A percentile compares a stretch with the other conserved stretches of the same genome.
These are phyloP conservation scores for Notechis scutatus DNA, from an alignment of 2,113 vertebrate genomes.

Conservation along the genomic window DNA sequence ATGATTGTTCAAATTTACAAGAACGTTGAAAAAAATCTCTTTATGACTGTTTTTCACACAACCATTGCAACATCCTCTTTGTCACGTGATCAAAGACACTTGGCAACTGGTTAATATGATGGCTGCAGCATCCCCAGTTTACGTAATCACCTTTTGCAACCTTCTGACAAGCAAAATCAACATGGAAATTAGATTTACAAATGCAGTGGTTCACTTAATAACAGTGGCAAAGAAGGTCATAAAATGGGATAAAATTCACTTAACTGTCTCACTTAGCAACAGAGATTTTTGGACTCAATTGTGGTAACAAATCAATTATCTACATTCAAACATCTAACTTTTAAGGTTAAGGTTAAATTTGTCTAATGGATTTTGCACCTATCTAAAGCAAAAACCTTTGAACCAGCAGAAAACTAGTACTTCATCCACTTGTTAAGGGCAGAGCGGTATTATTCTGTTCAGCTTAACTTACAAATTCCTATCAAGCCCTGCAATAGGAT, in stretches of 20 bases:
- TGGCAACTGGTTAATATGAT: not conserved
- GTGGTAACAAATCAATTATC: not conserved
- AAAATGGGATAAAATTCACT: too few relatives aligned
- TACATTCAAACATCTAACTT: not conserved
- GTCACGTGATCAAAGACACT: not conserved
- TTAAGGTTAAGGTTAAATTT: not conserved
- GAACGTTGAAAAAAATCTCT: not conserved
- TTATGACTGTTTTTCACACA: not conserved
- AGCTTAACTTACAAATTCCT: not conserved
- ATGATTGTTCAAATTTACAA: not conserved
- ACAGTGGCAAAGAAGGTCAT: too few relatives aligned
- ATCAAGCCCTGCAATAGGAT: not conserved
- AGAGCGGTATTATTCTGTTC: too few relatives aligned
- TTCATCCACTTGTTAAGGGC: not conserved
- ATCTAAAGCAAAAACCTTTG: not conserved
- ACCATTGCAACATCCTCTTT: not conserved
- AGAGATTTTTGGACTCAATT: too few relatives aligned
- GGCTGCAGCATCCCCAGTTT: not conserved
- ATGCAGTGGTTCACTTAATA: too few relatives aligned
- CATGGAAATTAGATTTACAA: not conserved
- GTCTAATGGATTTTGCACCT: not conserved
- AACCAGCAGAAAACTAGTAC: not conserved
- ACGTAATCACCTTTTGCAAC: too few relatives aligned
- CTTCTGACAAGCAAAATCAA: not conserved
- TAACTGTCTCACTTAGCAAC: too few relatives aligned